Evolutionary conservation across 2,888 invertebrate species (phyloP), one percentile per base, ranked within the genome.

Genomic region (Sphaerophoria rueppellii): DNA sequence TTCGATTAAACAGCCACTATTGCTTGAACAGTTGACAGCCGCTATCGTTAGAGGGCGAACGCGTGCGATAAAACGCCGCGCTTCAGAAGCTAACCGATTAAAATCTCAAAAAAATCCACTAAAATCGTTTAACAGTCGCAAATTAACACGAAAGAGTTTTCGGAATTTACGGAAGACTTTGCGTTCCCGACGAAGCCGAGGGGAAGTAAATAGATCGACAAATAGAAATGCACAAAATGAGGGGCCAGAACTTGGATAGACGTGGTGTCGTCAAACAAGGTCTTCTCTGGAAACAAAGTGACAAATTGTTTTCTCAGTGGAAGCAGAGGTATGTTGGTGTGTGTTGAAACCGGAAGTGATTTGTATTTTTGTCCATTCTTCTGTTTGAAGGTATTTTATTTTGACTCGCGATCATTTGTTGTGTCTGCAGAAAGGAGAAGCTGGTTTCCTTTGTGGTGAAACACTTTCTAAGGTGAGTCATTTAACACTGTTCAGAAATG

Each of bases 221-320:
- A 16, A 43, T 24, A 48, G 43, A 79, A 57, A 81, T 81, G 80
- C 80, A 85, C 50, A 79, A 50, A 65, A 48, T 48, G 50, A 85
- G 61, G 73, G 85, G 81, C 74, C 81, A 81, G 35, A 70, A 63
- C 40, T 69, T 76, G 4, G 52, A 69, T 54, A 85, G 81, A 81
- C 85, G 77, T 43, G 85, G 85, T 43, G 85, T 85, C 85, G 77
- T 85, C 85, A 85, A 85, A 71, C 85, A 85, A 50, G 85, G 85
- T 37, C 43, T 85, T 32, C 85, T 85, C 24, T 85, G 85, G 85
- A 81, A 85, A 43, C 85, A 85, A 58, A 85, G 69, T 35, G 85
- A 85, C 67, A 85, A 76, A 24, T 12, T 85, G 12, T 85, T 85
- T 54, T 77, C 85, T 37, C 81, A 85, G 50, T 85, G 85, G 85